Evolutionary conservation across 2,888 invertebrate genomes (phyloP).

Genomic region (Andrena marginata): DNA sequence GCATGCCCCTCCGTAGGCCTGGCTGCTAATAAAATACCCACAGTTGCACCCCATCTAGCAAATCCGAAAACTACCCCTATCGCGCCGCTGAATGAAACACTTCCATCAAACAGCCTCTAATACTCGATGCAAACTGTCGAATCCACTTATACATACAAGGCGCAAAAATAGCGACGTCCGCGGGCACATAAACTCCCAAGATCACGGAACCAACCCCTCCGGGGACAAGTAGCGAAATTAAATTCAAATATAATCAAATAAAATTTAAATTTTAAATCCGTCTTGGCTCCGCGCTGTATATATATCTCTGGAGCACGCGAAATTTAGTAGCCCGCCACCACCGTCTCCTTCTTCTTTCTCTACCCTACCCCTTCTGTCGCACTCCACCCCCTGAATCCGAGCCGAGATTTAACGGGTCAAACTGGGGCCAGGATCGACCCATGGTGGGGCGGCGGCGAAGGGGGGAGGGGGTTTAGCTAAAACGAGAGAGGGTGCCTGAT

Average conservation of each 20-base stretch:
- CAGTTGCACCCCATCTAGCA: slow-evolving; percentile 20
- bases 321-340: slow-evolving; percentile 76
- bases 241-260: slow-evolving; percentile 85
- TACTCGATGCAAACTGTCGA: slow-evolving; percentile 17
- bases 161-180: slow-evolving; percentile 24
- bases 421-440: slow-evolving; percentile 65
- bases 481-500: slow-evolving; percentile 81
- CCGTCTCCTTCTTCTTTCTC: slow-evolving; percentile 65
- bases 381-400: slow-evolving; percentile 68
- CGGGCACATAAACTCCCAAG: slow-evolving; percentile 31
- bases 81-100: slow-evolving; percentile 19
- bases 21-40: slow-evolving; percentile 36
- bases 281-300: slow-evolving; percentile 68
- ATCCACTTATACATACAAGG: not conserved
- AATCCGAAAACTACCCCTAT: slow-evolving; percentile 42
- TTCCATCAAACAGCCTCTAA: slow-evolving; percentile 34
- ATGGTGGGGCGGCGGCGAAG: slow-evolving; percentile 18
- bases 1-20: not conserved
- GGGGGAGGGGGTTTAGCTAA: slow-evolving; percentile 66
- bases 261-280: slow-evolving; percentile 85
- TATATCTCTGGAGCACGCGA: slow-evolving; percentile 57
- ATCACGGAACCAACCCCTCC: slow-evolving; percentile 59
- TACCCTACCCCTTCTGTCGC: slow-evolving; percentile 41
- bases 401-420: slow-evolving; percentile 83
- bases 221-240: slow-evolving; percentile 78